Percentiles rank a stretch among this genome's conserved stretches.
Conservation (phyloP, 1,140 invertebrate genomes). For the Drosophila ananassae region DNA sequence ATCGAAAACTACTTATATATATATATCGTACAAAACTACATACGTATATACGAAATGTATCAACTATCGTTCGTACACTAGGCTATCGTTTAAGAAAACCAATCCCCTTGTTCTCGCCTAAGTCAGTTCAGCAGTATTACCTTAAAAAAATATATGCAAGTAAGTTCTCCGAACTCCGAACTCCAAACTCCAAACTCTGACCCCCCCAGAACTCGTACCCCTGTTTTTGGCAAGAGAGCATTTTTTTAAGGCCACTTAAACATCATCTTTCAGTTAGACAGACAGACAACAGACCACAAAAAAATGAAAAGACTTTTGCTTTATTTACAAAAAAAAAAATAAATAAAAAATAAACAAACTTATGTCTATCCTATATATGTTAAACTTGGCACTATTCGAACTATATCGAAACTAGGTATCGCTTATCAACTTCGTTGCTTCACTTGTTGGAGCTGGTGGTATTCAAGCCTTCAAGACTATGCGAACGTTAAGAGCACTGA, state of each 20-base stretch:
- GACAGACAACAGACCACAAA: conserved; percentile 32
- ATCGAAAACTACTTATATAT: conserved; percentile 32
- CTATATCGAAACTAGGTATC: conserved; percentile 90
- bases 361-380: conserved; percentile 49
- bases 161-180: conserved; percentile 40
- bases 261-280: conserved; percentile 41
- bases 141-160: conserved; percentile 34
- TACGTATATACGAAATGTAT: conserved; percentile 18
- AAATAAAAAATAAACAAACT: conserved; percentile 5
- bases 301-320: conserved; percentile 36
- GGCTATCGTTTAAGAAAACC: conserved; percentile 39
- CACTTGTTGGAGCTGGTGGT: conserved; percentile 95
- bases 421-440: conserved; percentile 98
- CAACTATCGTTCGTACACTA: conserved; percentile 46
- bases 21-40: conserved; percentile 31
- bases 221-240: neutral
- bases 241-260: conserved; percentile 17
- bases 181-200: conserved; percentile 4
- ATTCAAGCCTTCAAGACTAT: conserved; percentile 99
- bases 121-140: conserved; percentile 26
- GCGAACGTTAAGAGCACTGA: conserved; percentile 96
- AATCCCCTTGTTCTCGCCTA: conserved; percentile 19
- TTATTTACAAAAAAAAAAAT: conserved; percentile 34
- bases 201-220: neutral
- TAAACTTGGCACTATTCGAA: conserved; percentile 82